phyloP scores from a whole-genome alignment of 2,888 invertebrate genomes.

The Drosophila acutilabella region DNA sequence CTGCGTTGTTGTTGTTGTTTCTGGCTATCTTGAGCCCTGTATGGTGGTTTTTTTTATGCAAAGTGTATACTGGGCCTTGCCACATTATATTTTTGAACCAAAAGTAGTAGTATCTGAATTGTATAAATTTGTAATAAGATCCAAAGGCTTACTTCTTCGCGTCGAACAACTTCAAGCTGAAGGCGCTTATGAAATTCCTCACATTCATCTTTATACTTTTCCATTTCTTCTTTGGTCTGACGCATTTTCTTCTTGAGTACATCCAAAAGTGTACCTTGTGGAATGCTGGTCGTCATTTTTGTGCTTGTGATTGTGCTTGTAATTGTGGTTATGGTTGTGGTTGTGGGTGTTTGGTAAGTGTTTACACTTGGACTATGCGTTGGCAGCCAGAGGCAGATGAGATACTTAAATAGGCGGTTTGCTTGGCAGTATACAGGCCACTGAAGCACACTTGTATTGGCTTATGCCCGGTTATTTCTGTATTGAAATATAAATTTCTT shows the following conservation, averaged over 20 bases:
- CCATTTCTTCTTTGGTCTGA: conserved; percentile 99
- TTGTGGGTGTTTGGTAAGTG: conserved; percentile 68
- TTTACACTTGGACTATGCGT: conserved; percentile 64
- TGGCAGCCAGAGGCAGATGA: conserved; percentile 47
- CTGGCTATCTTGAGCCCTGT: conserved; percentile 25
- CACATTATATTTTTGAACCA: conserved; percentile 55
- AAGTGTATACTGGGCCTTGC: conserved; percentile 40
- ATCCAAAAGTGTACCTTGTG: conserved; percentile 97
- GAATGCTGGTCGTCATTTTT: conserved; percentile 93
- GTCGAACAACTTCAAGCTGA: conserved; percentile 97
- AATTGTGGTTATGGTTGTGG: conserved; percentile 35
- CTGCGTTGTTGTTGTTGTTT: conserved; percentile 1
- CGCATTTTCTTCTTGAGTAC: conserved; percentile 99
- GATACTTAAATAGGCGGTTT: conserved; percentile 30
- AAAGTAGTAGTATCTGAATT: conserved; percentile 52
- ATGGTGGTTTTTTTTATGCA: conserved; percentile 51
- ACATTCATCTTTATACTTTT: conserved; percentile 98
- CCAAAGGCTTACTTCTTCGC: conserved; percentile 96
- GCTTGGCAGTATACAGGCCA: conserved; percentile 38
- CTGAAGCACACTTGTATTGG: conserved; percentile 64
- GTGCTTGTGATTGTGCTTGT: conserved; percentile 45
- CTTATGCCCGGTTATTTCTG: conserved; percentile 41
- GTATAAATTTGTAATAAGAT: conserved; percentile 21
- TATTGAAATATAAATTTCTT: conserved; percentile 50
- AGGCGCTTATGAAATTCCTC: conserved; percentile 98